Evolutionary conservation across 1,140 invertebrate species (phyloP), one percentile per base, ranked within the genome.

Genomic region (Acromyrmex echinatior): DNA sequence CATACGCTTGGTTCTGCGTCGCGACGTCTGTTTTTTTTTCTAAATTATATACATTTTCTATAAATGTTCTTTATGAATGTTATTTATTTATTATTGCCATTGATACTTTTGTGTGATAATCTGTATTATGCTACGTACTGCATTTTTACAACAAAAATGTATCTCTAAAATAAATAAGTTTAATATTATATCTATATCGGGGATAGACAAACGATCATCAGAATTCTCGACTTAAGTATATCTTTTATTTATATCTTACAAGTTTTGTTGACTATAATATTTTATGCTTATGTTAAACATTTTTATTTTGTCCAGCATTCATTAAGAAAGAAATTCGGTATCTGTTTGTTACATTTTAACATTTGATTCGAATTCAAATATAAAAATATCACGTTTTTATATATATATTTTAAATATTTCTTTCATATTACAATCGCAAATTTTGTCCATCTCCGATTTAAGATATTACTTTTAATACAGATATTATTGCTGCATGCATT

Each of bases 401-500:
- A 45, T 28, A 18, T 1, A 4, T 49, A 78, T 45, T 3, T 76
- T 49, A 68, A 80, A 53, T 68, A 25, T 25, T 39, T 51, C 2
- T 80, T 35, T 68, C 4, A 18, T 31, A 35, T 53, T 12, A 51
- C n/a, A 58, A 12, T 31, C 62, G 35, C 16, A 2, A 81, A 3
- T 71, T 71, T 71, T 45, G 21, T 58, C 66, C 51, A 71, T 58
- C 51, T 51, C 16, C 49, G 31, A 81, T 81, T 81, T 58, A 53
- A 70, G 3, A 56, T 28, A n/a, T 35, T 49, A 79, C n/a, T 58
- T 81, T 6, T 28, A 5, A 71, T 71, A 70, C 14, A 56, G 9
- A 71, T 5, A 71, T 58, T 58, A 28, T 14, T 79, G 28, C 21
- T 73, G 21, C 79, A 82, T 82, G 79, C 79, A 82, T 60, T 82